Conservation (phyloP, 2,797 vertebrate genomes). For the Siniperca scherzeri region DNA sequence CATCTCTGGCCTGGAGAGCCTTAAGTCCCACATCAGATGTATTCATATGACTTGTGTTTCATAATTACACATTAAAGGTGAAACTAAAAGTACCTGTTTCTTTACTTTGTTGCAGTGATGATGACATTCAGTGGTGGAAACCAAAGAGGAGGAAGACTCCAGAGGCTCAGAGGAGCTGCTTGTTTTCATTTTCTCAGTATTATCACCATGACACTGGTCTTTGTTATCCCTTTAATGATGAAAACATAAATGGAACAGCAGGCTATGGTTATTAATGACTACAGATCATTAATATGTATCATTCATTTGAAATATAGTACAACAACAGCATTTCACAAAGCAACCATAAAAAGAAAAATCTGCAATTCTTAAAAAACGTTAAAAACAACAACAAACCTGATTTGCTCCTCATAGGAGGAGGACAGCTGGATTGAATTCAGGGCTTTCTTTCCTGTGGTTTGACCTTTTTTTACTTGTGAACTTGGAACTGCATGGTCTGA, state of each 20-base stretch:
- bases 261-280: neutral
- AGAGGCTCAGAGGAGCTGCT: slow-evolving; percentile 59
- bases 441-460: slow-evolving; percentile 56
- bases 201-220: slow-evolving; percentile 50
- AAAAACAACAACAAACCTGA: slow-evolving; percentile 59
- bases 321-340: slow-evolving; percentile 1
- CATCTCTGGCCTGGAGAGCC: neutral
- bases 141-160: slow-evolving; percentile 58
- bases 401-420: slow-evolving; percentile 39
- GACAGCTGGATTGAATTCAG: slow-evolving; percentile 17
- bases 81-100: slow-evolving; percentile 64
- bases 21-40: neutral
- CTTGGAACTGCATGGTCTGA: slow-evolving; percentile 18
- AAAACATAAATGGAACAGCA: neutral
- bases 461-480: slow-evolving; percentile 59
- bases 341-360: neutral
- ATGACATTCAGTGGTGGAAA: slow-evolving; percentile 35
- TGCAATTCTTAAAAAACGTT: neutral
- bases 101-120: slow-evolving; percentile 60
- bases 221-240: slow-evolving; percentile 55
- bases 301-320: neutral
- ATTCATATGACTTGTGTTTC: neutral
- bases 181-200: slow-evolving; percentile 67
- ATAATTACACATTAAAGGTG: neutral
- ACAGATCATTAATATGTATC: neutral